Base-by-base conservation (phyloP, 2,797 vertebrate genomes). In the Oophaga sylvatica region DNA sequence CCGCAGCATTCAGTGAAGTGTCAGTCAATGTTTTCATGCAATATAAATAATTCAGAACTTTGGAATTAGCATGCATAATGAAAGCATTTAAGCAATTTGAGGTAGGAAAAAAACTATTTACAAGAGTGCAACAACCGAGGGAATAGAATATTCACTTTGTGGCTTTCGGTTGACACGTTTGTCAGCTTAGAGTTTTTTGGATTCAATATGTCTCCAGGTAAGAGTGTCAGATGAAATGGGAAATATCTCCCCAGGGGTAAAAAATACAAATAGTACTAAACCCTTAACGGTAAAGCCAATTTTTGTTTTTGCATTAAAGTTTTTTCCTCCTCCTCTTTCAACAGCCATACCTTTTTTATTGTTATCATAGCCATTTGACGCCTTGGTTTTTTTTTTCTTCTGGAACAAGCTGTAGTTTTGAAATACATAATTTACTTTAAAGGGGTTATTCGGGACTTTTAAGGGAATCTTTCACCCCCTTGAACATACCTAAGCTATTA, bases 21-120 rank as follows among this genome's bases (percentile, higher is more conserved):
- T 83, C 88, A 83, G 80, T 89, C 88, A 89, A 80, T 60, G 75
- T 83, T 89, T 87, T 83, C 80, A 62, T 83, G 63, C 70, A 80
- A 26, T 57, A 89, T 89, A 89, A 89, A 89, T 89, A 71, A 86
- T 86, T 86, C 88, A 89, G 88, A 68, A 78, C 73, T 73, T 80
- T 83, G 75, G 76, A 89, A 89, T 89, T 83, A 86, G 80, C 88
- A 89, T 89, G 63, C 81, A 89, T 89, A 89, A 89, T 87, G 77
- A 86, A 88, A 60, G 82, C 71, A 60, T 84, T 84, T 80, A 84
- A 80, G 77, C 82, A 84, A 81, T 88, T 88, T 88, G 82, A 85
- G 77, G 82, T 80, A 83, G 77, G 76, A 84, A 88, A 41, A 41
- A 88, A 84, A 80, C 41, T 78, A 68, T 83, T 88, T 84, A 84